phyloP scores from a whole-genome alignment of 53 echinoderm and acorn worm species.

The Holothuria leucospilota region DNA sequence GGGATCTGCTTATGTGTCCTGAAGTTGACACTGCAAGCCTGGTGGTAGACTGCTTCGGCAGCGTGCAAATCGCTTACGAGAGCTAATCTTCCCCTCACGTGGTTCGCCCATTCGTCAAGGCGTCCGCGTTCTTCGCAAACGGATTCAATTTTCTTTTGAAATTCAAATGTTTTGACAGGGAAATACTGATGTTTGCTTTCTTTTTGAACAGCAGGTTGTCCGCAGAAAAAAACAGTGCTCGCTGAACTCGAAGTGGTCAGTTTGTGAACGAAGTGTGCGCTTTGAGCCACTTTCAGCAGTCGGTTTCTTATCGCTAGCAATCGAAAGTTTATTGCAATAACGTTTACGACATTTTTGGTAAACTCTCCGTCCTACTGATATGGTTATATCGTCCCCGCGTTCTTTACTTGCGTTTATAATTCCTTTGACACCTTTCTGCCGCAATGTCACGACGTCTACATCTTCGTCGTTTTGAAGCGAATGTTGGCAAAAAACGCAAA shows the following conservation, averaged over 20 bases:
- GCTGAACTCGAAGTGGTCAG: conserved; percentile 50
- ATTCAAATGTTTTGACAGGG: conserved; percentile 16
- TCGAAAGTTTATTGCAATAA: neutral
- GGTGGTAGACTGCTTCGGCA: conserved; percentile 52
- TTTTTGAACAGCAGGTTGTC: neutral
- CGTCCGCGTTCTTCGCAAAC: conserved; percentile 7
- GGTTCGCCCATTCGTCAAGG: conserved; percentile 34
- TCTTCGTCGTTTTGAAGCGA: neutral
- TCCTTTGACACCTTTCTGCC: neutral
- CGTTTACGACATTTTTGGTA: neutral
- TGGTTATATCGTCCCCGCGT: neutral
- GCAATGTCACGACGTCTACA: neutral
- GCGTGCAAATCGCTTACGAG: conserved; percentile 42
- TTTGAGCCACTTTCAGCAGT: neutral
- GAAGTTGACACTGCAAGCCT: conserved; percentile 56
- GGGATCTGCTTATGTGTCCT: conserved; percentile 47
- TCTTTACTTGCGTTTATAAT: neutral
- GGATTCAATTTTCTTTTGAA: conserved; percentile 11
- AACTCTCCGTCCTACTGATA: neutral
- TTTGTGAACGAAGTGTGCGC: conserved; percentile 30
- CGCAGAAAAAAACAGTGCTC: too few relatives aligned
- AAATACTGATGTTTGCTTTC: neutral
- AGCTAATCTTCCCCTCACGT: conserved; percentile 20
- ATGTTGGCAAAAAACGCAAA: neutral
- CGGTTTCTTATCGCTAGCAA: conserved; percentile 7